Conservation (phyloP, 1,140 invertebrate species). For the Papilio polyxenes region DNA sequence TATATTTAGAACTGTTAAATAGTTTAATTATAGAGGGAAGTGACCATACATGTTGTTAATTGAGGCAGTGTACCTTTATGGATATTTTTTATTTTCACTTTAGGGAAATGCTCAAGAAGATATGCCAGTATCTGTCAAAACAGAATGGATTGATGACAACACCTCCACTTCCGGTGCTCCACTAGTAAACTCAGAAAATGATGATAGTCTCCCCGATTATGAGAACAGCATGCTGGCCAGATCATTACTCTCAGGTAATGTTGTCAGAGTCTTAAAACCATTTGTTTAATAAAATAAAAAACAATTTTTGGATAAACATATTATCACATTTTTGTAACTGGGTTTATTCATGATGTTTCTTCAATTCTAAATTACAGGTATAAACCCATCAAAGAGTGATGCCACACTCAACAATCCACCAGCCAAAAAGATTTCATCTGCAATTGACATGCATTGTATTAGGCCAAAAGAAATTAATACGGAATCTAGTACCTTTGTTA, state of each 20-base stretch:
- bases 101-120: slow-evolving; percentile 59
- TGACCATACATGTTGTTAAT: too few species aligned
- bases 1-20: too few species aligned
- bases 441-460: slow-evolving; percentile 54
- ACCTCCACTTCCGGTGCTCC: slow-evolving; percentile 55
- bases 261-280: neutral
- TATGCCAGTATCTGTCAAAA: slow-evolving; percentile 68
- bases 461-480: slow-evolving; percentile 61
- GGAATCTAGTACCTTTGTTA: slow-evolving; percentile 57
- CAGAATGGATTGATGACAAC: slow-evolving; percentile 68
- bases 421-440: slow-evolving; percentile 62
- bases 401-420: slow-evolving; percentile 56
- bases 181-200: slow-evolving; percentile 63
- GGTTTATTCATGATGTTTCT: neutral
- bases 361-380: slow-evolving; percentile 58
- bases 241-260: slow-evolving; percentile 76
- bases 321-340: neutral
- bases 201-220: slow-evolving; percentile 75
- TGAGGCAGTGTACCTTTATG: too few species aligned
- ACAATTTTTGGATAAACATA: too few species aligned
- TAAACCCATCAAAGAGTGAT: slow-evolving; percentile 74
- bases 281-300: neutral
- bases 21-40: too few species aligned
- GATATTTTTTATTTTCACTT: slow-evolving; percentile 41
- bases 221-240: slow-evolving; percentile 80